Evolutionary conservation across 30 jellyfish, hydroid and myxozoan species (phyloP).

Genomic region (Phacellophora camtschatica): DNA sequence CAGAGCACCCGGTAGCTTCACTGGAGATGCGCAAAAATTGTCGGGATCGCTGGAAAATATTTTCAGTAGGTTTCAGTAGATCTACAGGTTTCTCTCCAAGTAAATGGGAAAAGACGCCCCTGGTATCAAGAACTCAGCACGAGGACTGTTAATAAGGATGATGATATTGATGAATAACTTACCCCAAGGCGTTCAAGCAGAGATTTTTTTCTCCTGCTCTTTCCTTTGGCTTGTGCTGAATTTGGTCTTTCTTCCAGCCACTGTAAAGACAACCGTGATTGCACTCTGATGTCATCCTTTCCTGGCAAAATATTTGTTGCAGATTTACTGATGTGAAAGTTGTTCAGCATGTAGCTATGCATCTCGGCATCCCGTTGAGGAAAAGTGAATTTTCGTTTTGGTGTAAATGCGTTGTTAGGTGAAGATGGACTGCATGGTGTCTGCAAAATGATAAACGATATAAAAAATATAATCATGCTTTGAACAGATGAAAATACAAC

Average conservation of each 20-base stretch:
- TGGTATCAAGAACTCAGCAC: too few species aligned
- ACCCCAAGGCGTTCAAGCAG: conserved; percentile 70
- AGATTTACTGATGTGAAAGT: conserved; percentile 5
- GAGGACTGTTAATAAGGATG: not conserved
- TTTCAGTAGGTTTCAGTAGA: too few species aligned
- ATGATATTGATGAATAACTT: not conserved
- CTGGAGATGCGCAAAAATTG: too few species aligned
- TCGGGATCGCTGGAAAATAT: too few species aligned
- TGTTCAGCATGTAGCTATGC: not conserved
- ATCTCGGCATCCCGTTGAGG: conserved; percentile 34
- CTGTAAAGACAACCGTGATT: conserved; percentile 19
- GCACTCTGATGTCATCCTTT: not conserved
- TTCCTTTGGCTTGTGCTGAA: conserved; percentile 6
- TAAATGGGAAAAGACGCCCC: too few species aligned
- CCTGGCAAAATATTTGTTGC: conserved; percentile 13
- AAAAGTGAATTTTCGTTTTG: conserved; percentile 34
- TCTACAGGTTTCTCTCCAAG: too few species aligned
- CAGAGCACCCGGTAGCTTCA: too few species aligned
- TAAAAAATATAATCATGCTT: too few species aligned
- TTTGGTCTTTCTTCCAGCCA: conserved; percentile 36
- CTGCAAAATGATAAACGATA: too few species aligned
- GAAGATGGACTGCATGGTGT: conserved; percentile 54
- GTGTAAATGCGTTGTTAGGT: conserved; percentile 29
- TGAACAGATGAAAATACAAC: too few species aligned
- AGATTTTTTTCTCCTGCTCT: conserved; percentile 47